Evolutionary conservation across 2,797 vertebrate genomes (phyloP).

Genomic region (Limosa lapponica): DNA sequence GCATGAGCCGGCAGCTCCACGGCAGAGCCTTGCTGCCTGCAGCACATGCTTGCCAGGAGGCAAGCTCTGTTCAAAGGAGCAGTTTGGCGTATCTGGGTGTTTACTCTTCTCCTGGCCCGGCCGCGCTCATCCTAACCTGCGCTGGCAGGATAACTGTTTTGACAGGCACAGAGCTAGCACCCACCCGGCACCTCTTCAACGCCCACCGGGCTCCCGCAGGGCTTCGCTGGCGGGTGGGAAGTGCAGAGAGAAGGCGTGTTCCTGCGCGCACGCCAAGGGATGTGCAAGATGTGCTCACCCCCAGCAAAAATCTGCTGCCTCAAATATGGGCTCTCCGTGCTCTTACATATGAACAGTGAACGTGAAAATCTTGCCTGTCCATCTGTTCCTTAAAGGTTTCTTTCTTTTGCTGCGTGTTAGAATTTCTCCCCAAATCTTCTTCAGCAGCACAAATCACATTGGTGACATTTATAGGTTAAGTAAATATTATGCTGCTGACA

Average conservation of each 20-base stretch:
- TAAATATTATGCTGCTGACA: conserved; percentile 50
- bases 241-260: not conserved
- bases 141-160: not conserved
- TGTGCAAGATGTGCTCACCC: conserved; percentile 49
- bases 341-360: conserved; percentile 13
- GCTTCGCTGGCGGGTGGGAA: accelerated
- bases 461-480: conserved; percentile 47
- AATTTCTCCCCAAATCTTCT: conserved; percentile 45
- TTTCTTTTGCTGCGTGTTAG: not conserved
- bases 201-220: accelerated
- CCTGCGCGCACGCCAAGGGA: not conserved
- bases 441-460: conserved; percentile 37
- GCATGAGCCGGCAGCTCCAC: accelerated
- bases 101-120: not conserved
- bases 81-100: accelerated
- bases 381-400: conserved; percentile 66
- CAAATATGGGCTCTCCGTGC: not conserved
- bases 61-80: not conserved
- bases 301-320: conserved; percentile 46
- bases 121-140: accelerated
- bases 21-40: not conserved
- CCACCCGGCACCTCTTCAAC: not conserved
- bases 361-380: conserved; percentile 57
- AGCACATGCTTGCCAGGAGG: not conserved
- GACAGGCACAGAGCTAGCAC: not conserved